Evolutionary conservation across 2,797 vertebrate genomes (phyloP).

Genomic region (Miichthys miiuy): DNA sequence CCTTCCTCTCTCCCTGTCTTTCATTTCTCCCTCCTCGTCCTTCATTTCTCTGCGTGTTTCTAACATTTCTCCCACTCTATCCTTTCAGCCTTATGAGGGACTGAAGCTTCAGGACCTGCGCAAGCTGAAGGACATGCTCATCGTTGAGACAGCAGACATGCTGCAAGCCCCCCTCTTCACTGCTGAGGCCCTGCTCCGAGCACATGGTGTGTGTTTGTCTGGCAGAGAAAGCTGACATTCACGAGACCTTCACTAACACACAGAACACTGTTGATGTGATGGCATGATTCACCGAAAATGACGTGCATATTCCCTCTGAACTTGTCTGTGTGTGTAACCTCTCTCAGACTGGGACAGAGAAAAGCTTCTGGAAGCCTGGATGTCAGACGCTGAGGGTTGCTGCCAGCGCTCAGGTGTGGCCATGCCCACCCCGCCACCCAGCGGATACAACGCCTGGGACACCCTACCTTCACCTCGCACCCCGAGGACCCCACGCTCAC

Average conservation of each 20-base stretch:
- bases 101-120: conserved; percentile 96
- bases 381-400: conserved; percentile 95
- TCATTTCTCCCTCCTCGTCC: not conserved
- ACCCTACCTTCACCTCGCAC: conserved; percentile 96
- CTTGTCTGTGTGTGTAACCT: not conserved
- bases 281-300: not conserved
- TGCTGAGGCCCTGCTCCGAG: conserved; percentile 96
- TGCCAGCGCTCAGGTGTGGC: conserved; percentile 98
- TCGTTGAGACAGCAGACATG: conserved; percentile 99
- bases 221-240: not conserved
- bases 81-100: conserved; percentile 94
- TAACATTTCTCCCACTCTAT: conserved; percentile 21
- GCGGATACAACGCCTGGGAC: conserved; percentile 97
- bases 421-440: conserved; percentile 97
- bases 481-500: conserved; percentile 95
- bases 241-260: conserved; percentile 14
- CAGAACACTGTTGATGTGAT: not conserved
- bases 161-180: conserved; percentile 99
- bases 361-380: conserved; percentile 98
- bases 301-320: not conserved
- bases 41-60: not conserved
- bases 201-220: conserved; percentile 87
- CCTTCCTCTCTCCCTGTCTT: not conserved
- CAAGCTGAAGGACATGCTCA: conserved; percentile 97
- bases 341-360: conserved; percentile 97